Conservation (phyloP, 2,888 invertebrate genomes). For the Corythucha ciliata region DNA sequence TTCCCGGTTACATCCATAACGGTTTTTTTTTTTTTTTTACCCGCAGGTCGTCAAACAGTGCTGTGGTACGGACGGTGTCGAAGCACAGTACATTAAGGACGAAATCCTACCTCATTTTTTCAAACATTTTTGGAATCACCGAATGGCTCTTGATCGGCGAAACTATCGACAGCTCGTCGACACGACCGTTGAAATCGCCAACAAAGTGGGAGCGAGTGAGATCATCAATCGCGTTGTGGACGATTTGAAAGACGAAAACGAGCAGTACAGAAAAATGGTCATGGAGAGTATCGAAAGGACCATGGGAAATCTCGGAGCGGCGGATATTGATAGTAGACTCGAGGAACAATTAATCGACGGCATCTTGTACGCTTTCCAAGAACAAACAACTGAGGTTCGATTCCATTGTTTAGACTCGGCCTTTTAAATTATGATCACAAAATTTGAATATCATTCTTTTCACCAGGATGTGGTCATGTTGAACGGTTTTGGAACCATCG, state of each 20-base stretch:
- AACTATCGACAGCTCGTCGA: slow-evolving; percentile 94
- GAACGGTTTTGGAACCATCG: slow-evolving; percentile 98
- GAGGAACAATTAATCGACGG: slow-evolving; percentile 99
- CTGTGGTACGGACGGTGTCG: slow-evolving; percentile 99
- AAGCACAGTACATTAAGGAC: slow-evolving; percentile 97
- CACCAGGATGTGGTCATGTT: slow-evolving; percentile 98
- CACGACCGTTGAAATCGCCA: slow-evolving; percentile 99
- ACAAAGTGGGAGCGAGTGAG: slow-evolving; percentile 99
- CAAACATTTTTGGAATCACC: slow-evolving; percentile 99
- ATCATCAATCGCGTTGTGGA: slow-evolving; percentile 98
- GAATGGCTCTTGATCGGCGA: slow-evolving; percentile 96
- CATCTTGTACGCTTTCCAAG: slow-evolving; percentile 98
- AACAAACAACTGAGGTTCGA: slow-evolving; percentile 91
- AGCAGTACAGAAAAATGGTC: slow-evolving; percentile 99
- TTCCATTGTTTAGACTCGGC: background rate
- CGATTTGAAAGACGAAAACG: slow-evolving; percentile 98
- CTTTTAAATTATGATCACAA: too few relatives aligned
- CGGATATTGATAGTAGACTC: slow-evolving; percentile 93
- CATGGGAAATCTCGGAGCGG: slow-evolving; percentile 93
- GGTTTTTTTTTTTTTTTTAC: slow-evolving; percentile 8
- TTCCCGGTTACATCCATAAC: background rate
- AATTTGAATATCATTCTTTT: too few relatives aligned
- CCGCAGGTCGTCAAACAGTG: slow-evolving; percentile 93
- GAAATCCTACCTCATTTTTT: slow-evolving; percentile 98
- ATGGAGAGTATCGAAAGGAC: slow-evolving; percentile 99